These are phyloP conservation scores for Temnothorax unifasciatus DNA, from an alignment of 2,888 invertebrate genomes.

Conservation along the genomic window DNA sequence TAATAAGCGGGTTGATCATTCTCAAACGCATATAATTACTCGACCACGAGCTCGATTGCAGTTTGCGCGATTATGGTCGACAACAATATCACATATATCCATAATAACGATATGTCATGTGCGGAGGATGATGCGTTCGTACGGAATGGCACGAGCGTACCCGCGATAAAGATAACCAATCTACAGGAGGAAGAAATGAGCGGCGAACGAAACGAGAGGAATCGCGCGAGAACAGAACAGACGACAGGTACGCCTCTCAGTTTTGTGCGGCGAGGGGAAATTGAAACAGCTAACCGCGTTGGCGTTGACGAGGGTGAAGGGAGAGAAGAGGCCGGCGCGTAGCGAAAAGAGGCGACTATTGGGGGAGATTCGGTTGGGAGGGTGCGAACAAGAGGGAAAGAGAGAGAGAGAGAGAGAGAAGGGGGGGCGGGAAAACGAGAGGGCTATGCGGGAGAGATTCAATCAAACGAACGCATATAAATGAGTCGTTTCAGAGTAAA, in stretches of 20 bases:
- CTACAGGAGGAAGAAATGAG: constrained; percentile 48
- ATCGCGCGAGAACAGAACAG: constrained; percentile 64
- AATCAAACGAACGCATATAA: constrained; percentile 85
- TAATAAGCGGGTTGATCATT: constrained; percentile 1
- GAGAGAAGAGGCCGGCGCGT: constrained; percentile 55
- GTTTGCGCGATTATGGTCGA: constrained; percentile 41
- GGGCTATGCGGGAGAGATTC: constrained; percentile 79
- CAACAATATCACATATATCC: constrained; percentile 39
- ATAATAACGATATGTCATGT: constrained; percentile 43
- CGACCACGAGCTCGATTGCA: constrained; percentile 45
- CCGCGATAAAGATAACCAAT: constrained; percentile 27
- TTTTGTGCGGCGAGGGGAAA: constrained; percentile 83
- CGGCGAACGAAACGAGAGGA: constrained; percentile 46
- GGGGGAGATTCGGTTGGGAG: constrained; percentile 59
- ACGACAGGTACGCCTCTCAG: constrained; percentile 80
- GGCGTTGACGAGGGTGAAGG: constrained; percentile 75
- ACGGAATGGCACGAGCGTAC: constrained; percentile 11
- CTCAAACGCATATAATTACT: constrained; percentile 31
- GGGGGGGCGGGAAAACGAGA: constrained; percentile 53
- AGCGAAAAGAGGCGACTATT: constrained; percentile 52
- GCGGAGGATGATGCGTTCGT: constrained; percentile 32
- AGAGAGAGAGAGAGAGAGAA: constrained; percentile 23
- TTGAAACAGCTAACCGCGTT: constrained; percentile 85
- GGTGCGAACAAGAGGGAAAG: constrained; percentile 37
- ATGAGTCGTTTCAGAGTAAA: constrained; percentile 85